Evolutionary conservation across 2,888 invertebrate species (phyloP), one percentile per base, ranked within the genome.

Genomic region (Acleris laterana): DNA sequence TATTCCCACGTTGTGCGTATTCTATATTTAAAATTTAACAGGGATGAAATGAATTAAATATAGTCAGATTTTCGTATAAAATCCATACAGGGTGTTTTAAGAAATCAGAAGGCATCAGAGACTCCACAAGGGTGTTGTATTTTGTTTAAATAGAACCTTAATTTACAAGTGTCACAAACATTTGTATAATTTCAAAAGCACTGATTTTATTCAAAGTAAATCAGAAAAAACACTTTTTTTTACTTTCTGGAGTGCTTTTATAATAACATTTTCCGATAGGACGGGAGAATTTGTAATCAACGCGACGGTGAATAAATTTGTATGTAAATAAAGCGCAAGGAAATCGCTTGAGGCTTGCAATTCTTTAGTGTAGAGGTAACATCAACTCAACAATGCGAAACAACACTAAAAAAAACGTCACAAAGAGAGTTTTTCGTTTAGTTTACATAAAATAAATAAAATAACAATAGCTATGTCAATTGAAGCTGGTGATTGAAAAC

Each of bases 261-360:
- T 42, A 49, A n/a, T 25, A 57, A 25, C 49, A 65, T 55, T 52
- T 48, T 58, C 55, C 61, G 42, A 51, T 61, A 50, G 44, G 50
- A 56, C 19, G 49, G 42, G 19, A 57, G 25, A 50, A 63, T 63
- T 50, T 19, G 42, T 63, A 63, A 63, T 57, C 28, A 63, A 57
- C 50, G 17, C 38, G 1, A 19, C n/a, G 32, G 5, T n/a, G 25
- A 63, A 63, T 56, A 49, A 49, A 19, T 19, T 49, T 19, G 19
- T 19, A 49, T n/a, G 49, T 20, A 49, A 49, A 49, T n/a, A 22
- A 46, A 46, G 46, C 38, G 13, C 38, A 0, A 38, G 38, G 38
- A 38, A 38, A 38, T 38, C 38, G 13, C 38, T 38, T 13, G 38
- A 38, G 38, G 38, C 13, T 38, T 38, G 38, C 13, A 13, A 38